Base-by-base conservation (phyloP, 2,888 invertebrate species). In the Ganaspis brasiliensis region DNA sequence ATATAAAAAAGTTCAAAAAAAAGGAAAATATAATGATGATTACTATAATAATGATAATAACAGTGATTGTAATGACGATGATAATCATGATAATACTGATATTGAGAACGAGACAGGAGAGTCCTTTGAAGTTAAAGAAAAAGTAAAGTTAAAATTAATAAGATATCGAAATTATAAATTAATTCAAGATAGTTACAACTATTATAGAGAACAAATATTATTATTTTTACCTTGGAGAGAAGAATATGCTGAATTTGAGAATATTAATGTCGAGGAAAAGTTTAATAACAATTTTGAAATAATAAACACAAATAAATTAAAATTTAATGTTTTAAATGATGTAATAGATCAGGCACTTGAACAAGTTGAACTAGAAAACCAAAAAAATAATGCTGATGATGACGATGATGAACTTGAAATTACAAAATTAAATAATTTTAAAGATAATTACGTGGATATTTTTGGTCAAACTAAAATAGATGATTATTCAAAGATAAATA, bases 341-440 rank as follows among this genome's bases (percentile, higher is more conserved):
- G 49, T n/a, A 49, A 16, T 49, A 16, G 16, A 19, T 16, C n/a
- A 49, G 49, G 2, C 49, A 49, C 1, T 49, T 49, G n/a, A 49
- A n/a, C 2, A 49, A 49, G 49, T 74, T 70, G 10, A 26, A 72
- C n/a, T n/a, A n/a, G n/a, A n/a, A n/a, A n/a, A n/a, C n/a, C n/a
- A 76, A 63, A 52, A 52, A 56, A 55, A 26, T 72, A 79, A 63
- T 26, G 75, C 49, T 67, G 52, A n/a, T 55, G 71, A n/a, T 75
- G 78, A 55, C 63, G 81, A 57, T 77, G 81, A 75, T 45, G 40
- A 45, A 49, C 71, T 59, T 24, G n/a, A 61, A 10, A 74, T 52
- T 61, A 37, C 72, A 73, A 26, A 52, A 35, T 55, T 75, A 31
- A 26, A 74, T 35, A 37, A 55, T 4, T 57, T 77, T 49, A 45